Evolutionary conservation across 2,888 invertebrate species (phyloP), one percentile per base, ranked within the genome.

Genomic region (Hecatera dysodea): DNA sequence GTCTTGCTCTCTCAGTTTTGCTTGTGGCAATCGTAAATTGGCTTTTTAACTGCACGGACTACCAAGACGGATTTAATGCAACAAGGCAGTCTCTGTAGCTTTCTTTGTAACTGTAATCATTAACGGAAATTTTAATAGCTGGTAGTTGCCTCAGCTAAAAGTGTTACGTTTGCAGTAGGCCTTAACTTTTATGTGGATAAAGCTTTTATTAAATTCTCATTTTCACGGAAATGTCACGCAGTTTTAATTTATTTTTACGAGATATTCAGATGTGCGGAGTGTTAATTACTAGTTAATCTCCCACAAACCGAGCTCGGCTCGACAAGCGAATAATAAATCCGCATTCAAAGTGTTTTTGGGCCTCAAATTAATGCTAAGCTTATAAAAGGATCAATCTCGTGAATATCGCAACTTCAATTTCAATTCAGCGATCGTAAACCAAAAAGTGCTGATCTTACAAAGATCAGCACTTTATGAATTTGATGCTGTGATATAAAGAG

Each of bases 211-310:
- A 22, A 9, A 67, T 59, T 66, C 44, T 27, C 6, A 67, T 57
- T 55, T 55, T 15, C 22, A 55, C 27, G 27, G 5, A 55, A 75
- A 57, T 67, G 7, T 75, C 39, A 55, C 12, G 4, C 8, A 5
- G 9, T 3, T 7, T 46, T 61, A 24, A 61, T 75, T 57, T 46
- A 22, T 52, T 74, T 62, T 62, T 46, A 57, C 39, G 12, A 24
- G 39, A 42, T 57, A 27, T 33, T 52, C 8, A 15, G 12, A 24
- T 50, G 12, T 55, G 12, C 24, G 46, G 50, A 5, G 44, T 68
- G 36, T 57, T 69, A 57, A 74, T 69, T 57, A 15, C 56, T 55
- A 50, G 6, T 17, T 60, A 44, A 65, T 56, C 39, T 46, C 44
- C 19, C 4, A n/a, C 12, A 33, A 64, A 46, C 29, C 24, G 39